Evolutionary conservation across 2,888 invertebrate genomes (phyloP).

Genomic region (Acronicta aceris): DNA sequence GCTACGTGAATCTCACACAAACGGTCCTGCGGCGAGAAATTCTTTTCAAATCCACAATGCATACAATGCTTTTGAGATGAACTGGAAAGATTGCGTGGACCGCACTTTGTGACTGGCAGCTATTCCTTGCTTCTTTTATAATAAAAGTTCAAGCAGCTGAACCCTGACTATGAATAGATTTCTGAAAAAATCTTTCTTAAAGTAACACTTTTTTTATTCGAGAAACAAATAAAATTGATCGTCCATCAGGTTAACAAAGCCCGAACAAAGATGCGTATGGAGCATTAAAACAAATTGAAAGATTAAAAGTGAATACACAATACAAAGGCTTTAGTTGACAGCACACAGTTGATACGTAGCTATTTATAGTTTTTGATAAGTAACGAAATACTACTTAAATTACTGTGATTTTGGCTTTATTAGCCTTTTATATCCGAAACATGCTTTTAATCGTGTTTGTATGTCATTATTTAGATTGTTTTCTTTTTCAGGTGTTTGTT

Average conservation of each 20-base stretch:
- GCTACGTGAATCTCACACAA: constrained; percentile 65
- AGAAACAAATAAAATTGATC: background rate
- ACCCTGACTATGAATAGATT: background rate
- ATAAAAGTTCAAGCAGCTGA: background rate
- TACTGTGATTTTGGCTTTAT: too few relatives aligned
- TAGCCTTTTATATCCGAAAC: too few relatives aligned
- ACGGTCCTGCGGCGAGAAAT: constrained; percentile 36
- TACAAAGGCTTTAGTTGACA: constrained; percentile 18
- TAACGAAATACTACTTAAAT: background rate
- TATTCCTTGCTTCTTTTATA: background rate
- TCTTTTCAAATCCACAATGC: constrained; percentile 45
- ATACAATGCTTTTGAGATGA: constrained; percentile 42
- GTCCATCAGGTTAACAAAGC: background rate
- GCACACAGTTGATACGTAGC: too few relatives aligned
- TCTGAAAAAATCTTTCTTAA: background rate
- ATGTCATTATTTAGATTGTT: too few relatives aligned
- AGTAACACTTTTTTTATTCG: too few relatives aligned
- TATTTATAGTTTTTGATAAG: too few relatives aligned
- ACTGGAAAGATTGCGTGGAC: constrained; percentile 38
- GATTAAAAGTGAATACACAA: constrained; percentile 38
- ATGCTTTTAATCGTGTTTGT: too few relatives aligned
- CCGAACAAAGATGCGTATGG: constrained; percentile 5
- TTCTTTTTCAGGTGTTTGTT: too few relatives aligned
- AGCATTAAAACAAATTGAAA: constrained; percentile 21
- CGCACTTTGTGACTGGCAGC: background rate